Evolutionary conservation across 2,888 invertebrate genomes (phyloP).

Genomic region (Hirtodrosophila alboralis): DNA sequence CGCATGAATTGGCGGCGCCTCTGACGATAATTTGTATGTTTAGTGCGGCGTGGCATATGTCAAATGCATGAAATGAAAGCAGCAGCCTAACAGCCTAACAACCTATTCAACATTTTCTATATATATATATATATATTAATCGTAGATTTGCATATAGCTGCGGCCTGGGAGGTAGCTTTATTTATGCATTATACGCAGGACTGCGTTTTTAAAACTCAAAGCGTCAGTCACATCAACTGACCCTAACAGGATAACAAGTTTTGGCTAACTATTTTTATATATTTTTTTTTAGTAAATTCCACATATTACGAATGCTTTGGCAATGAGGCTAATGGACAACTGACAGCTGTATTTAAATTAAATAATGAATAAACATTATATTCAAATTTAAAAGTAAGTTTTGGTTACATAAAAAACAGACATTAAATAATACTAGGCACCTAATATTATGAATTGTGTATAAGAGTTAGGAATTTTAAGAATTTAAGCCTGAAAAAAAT

Average conservation of each 20-base stretch:
- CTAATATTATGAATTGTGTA: no score
- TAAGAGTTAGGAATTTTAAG: no score
- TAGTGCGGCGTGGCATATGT: conserved; percentile 43
- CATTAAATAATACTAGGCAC: no score
- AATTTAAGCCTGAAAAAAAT: no score
- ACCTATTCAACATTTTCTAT: conserved; percentile 24
- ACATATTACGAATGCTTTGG: background rate
- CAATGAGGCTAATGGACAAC: background rate
- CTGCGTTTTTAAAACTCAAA: conserved; percentile 34
- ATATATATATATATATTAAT: background rate
- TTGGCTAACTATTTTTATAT: background rate
- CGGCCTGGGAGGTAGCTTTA: conserved; percentile 15
- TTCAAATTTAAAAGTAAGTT: no score
- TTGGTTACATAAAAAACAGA: no score
- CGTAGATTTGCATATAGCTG: background rate
- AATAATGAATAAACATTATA: no score
- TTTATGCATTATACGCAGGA: conserved; percentile 51
- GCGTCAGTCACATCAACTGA: conserved; percentile 6
- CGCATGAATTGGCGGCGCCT: conserved; percentile 45
- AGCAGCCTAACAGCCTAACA: conserved; percentile 40
- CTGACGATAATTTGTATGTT: conserved; percentile 60
- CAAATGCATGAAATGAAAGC: no score
- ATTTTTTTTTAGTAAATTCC: no score
- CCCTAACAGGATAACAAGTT: conserved; percentile 15
- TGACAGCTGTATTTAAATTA: no score